These are phyloP conservation scores for Notodonta dromedarius DNA, from an alignment of 2,888 invertebrate species.

Conservation along the genomic window DNA sequence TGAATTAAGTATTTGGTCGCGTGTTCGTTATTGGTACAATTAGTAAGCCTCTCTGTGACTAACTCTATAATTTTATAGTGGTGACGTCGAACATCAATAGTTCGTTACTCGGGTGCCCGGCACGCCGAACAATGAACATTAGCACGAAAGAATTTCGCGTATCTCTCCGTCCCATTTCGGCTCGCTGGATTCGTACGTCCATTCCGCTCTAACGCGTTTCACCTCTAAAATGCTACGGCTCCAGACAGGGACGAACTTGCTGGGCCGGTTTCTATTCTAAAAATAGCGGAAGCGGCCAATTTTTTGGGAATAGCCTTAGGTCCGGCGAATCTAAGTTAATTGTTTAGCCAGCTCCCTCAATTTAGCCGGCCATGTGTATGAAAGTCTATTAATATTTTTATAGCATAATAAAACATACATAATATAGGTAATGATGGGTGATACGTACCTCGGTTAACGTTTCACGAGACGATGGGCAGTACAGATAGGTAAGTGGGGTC, in stretches of 20 bases:
- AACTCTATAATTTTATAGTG: conserved; percentile 2
- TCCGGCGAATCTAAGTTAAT: conserved; percentile 30
- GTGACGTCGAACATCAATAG: conserved; percentile 23
- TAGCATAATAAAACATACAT: conserved; percentile 1
- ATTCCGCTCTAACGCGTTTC: conserved; percentile 77
- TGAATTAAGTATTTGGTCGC: conserved; percentile 3
- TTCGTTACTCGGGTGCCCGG: conserved; percentile 22
- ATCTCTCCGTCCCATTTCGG: conserved; percentile 72
- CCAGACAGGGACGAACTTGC: conserved; percentile 75
- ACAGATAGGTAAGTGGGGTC: neutral
- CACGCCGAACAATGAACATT: conserved; percentile 48
- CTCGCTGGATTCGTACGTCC: conserved; percentile 58
- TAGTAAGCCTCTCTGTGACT: conserved; percentile 3
- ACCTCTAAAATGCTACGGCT: conserved; percentile 77
- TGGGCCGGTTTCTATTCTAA: conserved; percentile 81
- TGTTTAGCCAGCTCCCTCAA: conserved; percentile 18
- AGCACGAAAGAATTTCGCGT: conserved; percentile 72
- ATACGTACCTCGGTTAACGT: neutral
- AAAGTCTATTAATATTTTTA: conserved; percentile 7
- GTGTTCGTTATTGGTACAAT: conserved; percentile 10
- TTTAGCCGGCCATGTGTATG: conserved; percentile 12
- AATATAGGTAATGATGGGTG: conserved; percentile 6
- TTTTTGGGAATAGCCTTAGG: conserved; percentile 66
- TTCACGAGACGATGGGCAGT: neutral
- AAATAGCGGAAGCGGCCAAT: conserved; percentile 72